These are phyloP conservation scores for Dolomedes plantarius DNA, from an alignment of 2,888 invertebrate species.

Conservation along the genomic window DNA sequence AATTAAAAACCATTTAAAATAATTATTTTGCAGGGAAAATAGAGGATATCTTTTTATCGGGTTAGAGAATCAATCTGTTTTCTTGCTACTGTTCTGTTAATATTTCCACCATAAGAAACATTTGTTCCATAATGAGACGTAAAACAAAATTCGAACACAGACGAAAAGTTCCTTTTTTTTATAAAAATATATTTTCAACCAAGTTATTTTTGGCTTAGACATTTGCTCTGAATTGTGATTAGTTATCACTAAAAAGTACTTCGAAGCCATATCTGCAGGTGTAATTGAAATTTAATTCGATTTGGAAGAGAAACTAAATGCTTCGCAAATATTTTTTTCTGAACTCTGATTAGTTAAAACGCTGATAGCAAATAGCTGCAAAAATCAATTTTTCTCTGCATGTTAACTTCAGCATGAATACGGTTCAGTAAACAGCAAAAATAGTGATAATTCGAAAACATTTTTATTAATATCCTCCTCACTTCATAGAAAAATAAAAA, in stretches of 20 bases:
- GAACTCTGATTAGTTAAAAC: neutral
- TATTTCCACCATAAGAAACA: no score
- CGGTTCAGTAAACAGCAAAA: conserved; percentile 5
- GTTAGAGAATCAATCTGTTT: no score
- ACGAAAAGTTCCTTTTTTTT: neutral
- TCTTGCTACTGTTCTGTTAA: no score
- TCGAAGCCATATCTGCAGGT: conserved; percentile 31
- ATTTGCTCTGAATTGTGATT: neutral
- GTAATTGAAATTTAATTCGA: conserved; percentile 48
- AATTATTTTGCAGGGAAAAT: no score
- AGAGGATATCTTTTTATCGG: no score
- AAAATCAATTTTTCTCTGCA: conserved; percentile 38
- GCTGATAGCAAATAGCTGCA: conserved; percentile 28
- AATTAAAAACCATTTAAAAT: no score
- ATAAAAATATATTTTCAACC: conserved; percentile 22
- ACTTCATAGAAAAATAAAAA: conserved; percentile 13
- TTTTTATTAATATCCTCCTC: conserved; percentile 13
- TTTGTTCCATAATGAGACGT: no score
- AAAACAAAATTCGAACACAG: no score
- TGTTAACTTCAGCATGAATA: neutral
- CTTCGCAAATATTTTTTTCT: no score
- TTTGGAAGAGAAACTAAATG: conserved; percentile 21
- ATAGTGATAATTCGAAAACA: conserved; percentile 23
- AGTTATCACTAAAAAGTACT: neutral
- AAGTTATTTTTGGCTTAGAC: conserved; percentile 20